phyloP scores from a whole-genome alignment of 2,113 vertebrate species.

The Channa argus region DNA sequence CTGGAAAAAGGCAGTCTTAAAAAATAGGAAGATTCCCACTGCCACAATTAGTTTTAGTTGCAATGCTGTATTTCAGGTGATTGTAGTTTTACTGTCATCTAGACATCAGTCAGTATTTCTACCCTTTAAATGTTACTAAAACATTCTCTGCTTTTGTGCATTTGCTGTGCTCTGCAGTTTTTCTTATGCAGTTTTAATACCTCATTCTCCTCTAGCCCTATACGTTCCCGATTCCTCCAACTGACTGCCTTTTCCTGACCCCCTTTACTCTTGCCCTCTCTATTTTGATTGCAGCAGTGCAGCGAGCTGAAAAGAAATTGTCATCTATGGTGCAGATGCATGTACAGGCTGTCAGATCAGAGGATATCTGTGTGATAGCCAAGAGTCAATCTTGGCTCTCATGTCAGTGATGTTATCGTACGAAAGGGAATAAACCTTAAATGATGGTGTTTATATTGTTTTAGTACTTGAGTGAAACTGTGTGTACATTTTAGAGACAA shows the following conservation, averaged over 20 bases:
- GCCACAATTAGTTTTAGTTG: neutral
- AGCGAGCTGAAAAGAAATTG: neutral
- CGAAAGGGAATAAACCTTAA: neutral
- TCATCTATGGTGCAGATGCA: neutral
- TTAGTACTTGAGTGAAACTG: conserved; percentile 30
- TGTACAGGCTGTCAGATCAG: neutral
- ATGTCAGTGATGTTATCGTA: too few relatives aligned
- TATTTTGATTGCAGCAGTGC: conserved; percentile 34
- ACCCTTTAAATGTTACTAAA: neutral
- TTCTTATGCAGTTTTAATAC: conserved; percentile 25
- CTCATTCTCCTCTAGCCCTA: neutral
- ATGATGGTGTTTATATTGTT: conserved; percentile 3
- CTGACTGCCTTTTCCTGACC: neutral
- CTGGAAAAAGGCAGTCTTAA: neutral
- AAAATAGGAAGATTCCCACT: too few relatives aligned
- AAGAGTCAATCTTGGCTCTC: neutral
- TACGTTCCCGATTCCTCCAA: neutral
- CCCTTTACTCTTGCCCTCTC: neutral
- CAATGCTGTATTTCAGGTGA: neutral
- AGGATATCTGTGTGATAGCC: neutral
- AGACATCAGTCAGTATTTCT: neutral
- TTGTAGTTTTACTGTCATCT: neutral
- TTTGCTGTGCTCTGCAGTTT: neutral
- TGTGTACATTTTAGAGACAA: conserved; percentile 13
- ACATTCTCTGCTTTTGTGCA: neutral